These are phyloP conservation scores for Diarsia dahlii DNA, from an alignment of 2,888 invertebrate genomes.

Conservation along the genomic window DNA sequence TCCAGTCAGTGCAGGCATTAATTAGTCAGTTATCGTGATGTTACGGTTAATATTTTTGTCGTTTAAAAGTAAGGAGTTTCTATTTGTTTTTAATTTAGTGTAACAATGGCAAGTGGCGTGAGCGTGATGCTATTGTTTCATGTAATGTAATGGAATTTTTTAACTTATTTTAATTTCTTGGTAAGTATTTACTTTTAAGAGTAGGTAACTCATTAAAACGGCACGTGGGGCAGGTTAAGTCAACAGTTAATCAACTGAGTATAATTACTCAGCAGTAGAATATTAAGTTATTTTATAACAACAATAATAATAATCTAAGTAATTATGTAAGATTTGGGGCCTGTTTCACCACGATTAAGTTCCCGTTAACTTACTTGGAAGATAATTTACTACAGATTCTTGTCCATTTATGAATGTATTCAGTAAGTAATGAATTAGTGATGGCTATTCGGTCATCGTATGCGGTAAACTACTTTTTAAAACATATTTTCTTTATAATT, in stretches of 20 bases:
- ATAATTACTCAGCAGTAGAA: neutral
- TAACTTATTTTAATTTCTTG: neutral
- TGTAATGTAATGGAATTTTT: neutral
- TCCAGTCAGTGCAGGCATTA: too few relatives aligned
- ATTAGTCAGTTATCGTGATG: neutral
- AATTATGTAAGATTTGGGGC: neutral
- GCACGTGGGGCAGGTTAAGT: neutral
- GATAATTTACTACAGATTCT: too few relatives aligned
- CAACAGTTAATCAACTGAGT: neutral
- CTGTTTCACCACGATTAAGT: too few relatives aligned
- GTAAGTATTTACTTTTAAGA: neutral
- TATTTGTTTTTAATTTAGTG: constrained; percentile 29
- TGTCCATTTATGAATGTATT: too few relatives aligned
- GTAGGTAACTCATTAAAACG: neutral
- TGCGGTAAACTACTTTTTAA: too few relatives aligned
- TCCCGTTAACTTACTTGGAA: too few relatives aligned
- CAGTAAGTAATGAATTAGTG: too few relatives aligned
- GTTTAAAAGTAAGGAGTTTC: neutral
- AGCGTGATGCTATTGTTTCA: constrained; percentile 39
- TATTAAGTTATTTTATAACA: neutral
- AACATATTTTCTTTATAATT: neutral
- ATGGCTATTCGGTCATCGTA: too few relatives aligned
- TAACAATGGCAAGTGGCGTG: constrained; percentile 13
- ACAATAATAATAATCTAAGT: neutral
- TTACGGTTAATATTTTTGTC: neutral